Conservation (phyloP, 2,797 vertebrate species). For the Semaprochilodus insignis region DNA sequence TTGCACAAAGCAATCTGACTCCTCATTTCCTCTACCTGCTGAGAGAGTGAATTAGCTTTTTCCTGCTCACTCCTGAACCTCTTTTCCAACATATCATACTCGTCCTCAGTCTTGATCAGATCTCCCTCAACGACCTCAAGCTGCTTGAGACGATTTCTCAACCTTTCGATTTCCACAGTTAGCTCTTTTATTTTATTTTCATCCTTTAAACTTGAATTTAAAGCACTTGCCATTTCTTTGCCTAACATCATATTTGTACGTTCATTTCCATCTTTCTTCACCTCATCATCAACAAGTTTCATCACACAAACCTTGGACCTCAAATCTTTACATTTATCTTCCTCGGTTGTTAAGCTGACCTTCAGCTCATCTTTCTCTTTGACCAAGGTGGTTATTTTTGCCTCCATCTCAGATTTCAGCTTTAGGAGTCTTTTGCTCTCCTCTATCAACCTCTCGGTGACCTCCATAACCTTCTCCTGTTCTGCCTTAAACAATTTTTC, state of each 20-base stretch:
- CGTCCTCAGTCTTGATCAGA: constrained; percentile 96
- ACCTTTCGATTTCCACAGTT: constrained; percentile 90
- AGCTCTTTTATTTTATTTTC: constrained; percentile 91
- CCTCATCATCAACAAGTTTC: constrained; percentile 88
- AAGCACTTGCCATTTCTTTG: constrained; percentile 70
- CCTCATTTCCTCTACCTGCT: constrained; percentile 94
- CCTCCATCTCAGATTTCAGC: constrained; percentile 97
- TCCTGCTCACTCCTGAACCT: constrained; percentile 93
- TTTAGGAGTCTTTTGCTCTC: constrained; percentile 97
- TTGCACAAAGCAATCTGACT: constrained; percentile 91
- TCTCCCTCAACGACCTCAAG: constrained; percentile 95
- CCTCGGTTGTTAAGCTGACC: constrained; percentile 83
- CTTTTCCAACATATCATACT: constrained; percentile 93
- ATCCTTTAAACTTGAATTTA: constrained; percentile 75
- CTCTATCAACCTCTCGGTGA: constrained; percentile 96
- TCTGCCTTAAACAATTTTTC: constrained; percentile 89
- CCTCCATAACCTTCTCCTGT: constrained; percentile 94
- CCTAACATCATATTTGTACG: constrained; percentile 77
- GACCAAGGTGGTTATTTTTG: constrained; percentile 86
- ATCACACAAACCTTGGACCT: constrained; percentile 83
- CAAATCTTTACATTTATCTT: constrained; percentile 87
- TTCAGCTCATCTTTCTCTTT: constrained; percentile 89
- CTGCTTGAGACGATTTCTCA: constrained; percentile 93
- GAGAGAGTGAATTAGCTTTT: constrained; percentile 91
- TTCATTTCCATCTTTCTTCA: constrained; percentile 86